These are phyloP conservation scores for Panagrolaimus sp. DNA, from an alignment of 1,140 invertebrate species.

Conservation along the genomic window DNA sequence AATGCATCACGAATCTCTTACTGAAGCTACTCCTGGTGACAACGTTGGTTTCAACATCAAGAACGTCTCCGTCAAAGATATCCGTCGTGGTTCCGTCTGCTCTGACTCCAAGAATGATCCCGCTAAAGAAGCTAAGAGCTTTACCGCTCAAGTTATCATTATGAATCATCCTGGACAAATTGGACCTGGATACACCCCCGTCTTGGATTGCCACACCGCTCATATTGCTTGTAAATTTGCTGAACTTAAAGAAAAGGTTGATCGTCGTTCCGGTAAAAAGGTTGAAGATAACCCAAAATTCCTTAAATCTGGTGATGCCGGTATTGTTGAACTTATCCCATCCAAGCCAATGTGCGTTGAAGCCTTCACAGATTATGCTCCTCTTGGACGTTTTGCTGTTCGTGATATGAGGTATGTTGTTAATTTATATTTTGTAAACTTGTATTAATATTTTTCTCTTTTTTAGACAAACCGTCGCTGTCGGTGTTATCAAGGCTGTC, in stretches of 20 bases:
- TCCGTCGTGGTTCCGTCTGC: constrained; percentile 89
- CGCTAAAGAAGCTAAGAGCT: constrained; percentile 82
- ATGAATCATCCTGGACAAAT: constrained; percentile 96
- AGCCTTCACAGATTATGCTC: constrained; percentile 93
- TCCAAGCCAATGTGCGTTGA: constrained; percentile 95
- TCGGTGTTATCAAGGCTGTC: constrained; percentile 81
- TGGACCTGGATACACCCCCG: constrained; percentile 89
- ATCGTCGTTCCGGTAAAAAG: constrained; percentile 80
- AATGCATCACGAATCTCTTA: constrained; percentile 95
- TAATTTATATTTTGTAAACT: no score
- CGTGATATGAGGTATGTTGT: constrained; percentile 76
- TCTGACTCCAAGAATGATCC: constrained; percentile 94
- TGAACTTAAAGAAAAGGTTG: constrained; percentile 94
- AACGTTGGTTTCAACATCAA: constrained; percentile 99
- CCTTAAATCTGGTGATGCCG: constrained; percentile 91
- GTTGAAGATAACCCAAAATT: constrained; percentile 66
- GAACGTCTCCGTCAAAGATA: constrained; percentile 96
- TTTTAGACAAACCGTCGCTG: constrained; percentile 84
- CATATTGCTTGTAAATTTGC: constrained; percentile 98
- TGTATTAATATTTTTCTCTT: no score
- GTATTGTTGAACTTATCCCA: constrained; percentile 83
- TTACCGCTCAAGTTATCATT: constrained; percentile 91
- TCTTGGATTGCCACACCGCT: constrained; percentile 95
- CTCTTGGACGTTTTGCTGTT: constrained; percentile 93
- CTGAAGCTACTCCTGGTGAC: constrained; percentile 85